Percentiles rank a stretch among this genome's conserved stretches.
Evolutionary conservation across 2,888 invertebrate species (phyloP).

Genomic region (Euplexia lucipara): DNA sequence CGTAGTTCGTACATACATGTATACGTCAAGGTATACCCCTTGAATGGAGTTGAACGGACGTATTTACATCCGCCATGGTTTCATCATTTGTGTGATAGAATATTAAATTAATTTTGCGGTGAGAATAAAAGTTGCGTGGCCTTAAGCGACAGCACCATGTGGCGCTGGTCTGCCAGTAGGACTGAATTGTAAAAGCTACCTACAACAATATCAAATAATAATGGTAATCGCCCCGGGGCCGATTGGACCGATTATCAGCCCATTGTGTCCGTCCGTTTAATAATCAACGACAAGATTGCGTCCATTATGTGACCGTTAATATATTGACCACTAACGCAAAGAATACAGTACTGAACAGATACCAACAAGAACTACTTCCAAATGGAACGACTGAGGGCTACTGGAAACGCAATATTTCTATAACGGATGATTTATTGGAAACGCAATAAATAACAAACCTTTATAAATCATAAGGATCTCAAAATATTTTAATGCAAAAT

Average conservation of each 20-base stretch:
- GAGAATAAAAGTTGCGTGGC: constrained; percentile 78
- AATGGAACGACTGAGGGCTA: constrained; percentile 26
- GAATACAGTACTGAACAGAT: constrained; percentile 35
- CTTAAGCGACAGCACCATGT: constrained; percentile 82
- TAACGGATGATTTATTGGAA: constrained; percentile 51
- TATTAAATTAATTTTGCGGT: constrained; percentile 87
- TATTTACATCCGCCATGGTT: constrained; percentile 57
- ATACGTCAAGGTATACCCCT: not conserved
- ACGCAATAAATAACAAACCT: constrained; percentile 42
- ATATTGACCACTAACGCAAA: constrained; percentile 66
- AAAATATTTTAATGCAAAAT: constrained; percentile 56
- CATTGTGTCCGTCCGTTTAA: constrained; percentile 70
- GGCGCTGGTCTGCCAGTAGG: constrained; percentile 70
- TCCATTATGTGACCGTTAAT: constrained; percentile 67
- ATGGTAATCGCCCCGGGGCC: constrained; percentile 72
- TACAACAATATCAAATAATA: constrained; percentile 76
- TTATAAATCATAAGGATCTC: constrained; percentile 48
- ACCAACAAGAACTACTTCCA: constrained; percentile 11
- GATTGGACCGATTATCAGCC: constrained; percentile 73
- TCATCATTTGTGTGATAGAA: constrained; percentile 75
- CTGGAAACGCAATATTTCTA: constrained; percentile 35
- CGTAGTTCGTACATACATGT: constrained; percentile 7
- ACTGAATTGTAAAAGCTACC: constrained; percentile 66
- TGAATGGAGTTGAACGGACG: constrained; percentile 33
- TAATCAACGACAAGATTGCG: constrained; percentile 70